Evolutionary conservation across 2,888 invertebrate genomes (phyloP).

Genomic region (Nomada flava): DNA sequence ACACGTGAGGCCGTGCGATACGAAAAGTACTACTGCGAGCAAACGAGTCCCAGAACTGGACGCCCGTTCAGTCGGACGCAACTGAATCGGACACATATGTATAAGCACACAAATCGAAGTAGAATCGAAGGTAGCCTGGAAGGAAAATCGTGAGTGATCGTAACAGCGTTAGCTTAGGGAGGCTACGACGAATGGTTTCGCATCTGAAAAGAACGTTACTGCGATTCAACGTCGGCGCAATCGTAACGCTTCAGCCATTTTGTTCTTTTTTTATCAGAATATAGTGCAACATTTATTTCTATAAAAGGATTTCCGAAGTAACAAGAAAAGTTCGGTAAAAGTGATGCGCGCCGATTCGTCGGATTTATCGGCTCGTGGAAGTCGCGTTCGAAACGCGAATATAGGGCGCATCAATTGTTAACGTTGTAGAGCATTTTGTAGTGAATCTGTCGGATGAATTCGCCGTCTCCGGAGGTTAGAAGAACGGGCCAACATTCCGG

Average conservation of each 20-base stretch:
- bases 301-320: constrained; percentile 68
- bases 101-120: no score
- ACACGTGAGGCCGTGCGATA: background rate
- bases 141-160: background rate
- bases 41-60: no score
- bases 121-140: background rate
- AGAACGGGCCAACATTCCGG: constrained; percentile 82
- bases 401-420: constrained; percentile 59
- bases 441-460: constrained; percentile 79
- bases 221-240: background rate
- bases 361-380: background rate
- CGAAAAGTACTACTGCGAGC: background rate
- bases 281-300: constrained; percentile 72
- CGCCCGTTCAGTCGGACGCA: no score
- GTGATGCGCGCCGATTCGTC: background rate
- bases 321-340: constrained; percentile 37
- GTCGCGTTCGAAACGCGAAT: background rate
- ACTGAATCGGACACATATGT: no score
- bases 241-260: constrained; percentile 21
- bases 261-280: constrained; percentile 49
- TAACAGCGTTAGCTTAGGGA: background rate
- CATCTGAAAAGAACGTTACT: background rate
- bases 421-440: constrained; percentile 78
- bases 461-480: constrained; percentile 78
- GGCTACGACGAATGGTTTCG: background rate